Evolutionary conservation across 1,140 invertebrate genomes (phyloP), one percentile per base, ranked within the genome.

Genomic region (Pseudomyrmex concolor): DNA sequence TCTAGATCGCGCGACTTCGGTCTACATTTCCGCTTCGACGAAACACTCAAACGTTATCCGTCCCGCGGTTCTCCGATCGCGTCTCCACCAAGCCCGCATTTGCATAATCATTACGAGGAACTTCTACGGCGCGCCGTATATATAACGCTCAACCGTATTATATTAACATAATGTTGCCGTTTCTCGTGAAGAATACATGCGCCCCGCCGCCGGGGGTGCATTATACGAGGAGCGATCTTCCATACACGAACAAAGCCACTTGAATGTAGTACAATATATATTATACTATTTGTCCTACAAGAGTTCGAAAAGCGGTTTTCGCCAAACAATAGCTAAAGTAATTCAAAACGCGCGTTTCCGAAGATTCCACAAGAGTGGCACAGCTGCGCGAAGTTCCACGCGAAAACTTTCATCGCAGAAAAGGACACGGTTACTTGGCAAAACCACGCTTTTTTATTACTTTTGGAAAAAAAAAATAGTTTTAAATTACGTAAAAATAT

Each of bases 311-410:
- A 68, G 17, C 10, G 34, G 17, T 57, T 68, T 55, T 15, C 22
- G 43, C 17, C 50, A 48, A 19, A 57, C 45, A 78, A 59, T 70
- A 48, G 17, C 22, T 68, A 78, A 70, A 48, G 13, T 43, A 43
- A 70, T 78, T 78, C 17, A 17, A 70, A 78, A 78, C 57, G 19
- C n/a, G 19, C 76, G 9, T 70, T 59, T 19, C 51, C 34, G 17
- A 70, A 70, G 64, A 59, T 55, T 77, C 62, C 62, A 77, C 73
- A 77, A 77, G 5, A 34, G 73, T 55, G 50, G 62, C 34, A 55
- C 34, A 55, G 62, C 15, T 34, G 34, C 34, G 12, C 63, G 22
- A 59, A 59, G 10, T 78, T 68, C 5, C 19, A 25, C 12, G 13
- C 13, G 25, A 54, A 78, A 78, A 78, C 19, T 78, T 78, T 48